Evolutionary conservation across 2,888 invertebrate species (phyloP), one percentile per base, ranked within the genome.

Genomic region (Eupithecia vulgata): DNA sequence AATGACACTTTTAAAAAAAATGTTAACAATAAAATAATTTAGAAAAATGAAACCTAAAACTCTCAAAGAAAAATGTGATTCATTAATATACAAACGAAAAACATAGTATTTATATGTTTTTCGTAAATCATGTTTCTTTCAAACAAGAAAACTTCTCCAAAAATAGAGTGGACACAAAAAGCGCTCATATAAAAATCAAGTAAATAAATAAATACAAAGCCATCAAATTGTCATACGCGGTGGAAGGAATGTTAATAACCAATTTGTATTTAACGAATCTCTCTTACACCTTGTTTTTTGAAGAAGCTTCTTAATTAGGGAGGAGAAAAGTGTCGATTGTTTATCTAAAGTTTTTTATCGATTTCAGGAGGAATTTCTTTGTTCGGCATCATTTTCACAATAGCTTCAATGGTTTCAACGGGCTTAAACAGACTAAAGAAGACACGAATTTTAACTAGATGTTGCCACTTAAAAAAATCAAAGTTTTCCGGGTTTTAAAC

Each of bases 231-330:
- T 87, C 85, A 84, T 74, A 80, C 79, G 79, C 83, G 83, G 83
- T 77, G 85, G 90, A 85, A 88, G 86, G 93, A 93, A 93, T 93
- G 85, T 92, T 93, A 93, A 93, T 93, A 92, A 92, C 90, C 92
- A 93, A 93, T 93, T 93, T 91, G 93, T 91, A 89, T 92, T 92
- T 91, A 91, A 93, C 91, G 90, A 90, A 91, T 90, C 84, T 86
- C 83, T 84, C 82, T 80, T 83, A 80, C 81, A 78, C 74, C 74
- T 74, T 71, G 78, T 73, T 83, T 81, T 87, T 83, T n/a, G 68
- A 73, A 66, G 42, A 64, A 74, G 81, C 75, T 80, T 73, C 78
- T 75, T 71, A 64, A 64, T 8, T 65, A 73, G 76, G 21, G 78
- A 69, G 48, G 72, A 25, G 40, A 65, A 73, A 67, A 67, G 25